Base-by-base conservation (phyloP, 2,888 invertebrate species). In the Brenthis hecate region DNA sequence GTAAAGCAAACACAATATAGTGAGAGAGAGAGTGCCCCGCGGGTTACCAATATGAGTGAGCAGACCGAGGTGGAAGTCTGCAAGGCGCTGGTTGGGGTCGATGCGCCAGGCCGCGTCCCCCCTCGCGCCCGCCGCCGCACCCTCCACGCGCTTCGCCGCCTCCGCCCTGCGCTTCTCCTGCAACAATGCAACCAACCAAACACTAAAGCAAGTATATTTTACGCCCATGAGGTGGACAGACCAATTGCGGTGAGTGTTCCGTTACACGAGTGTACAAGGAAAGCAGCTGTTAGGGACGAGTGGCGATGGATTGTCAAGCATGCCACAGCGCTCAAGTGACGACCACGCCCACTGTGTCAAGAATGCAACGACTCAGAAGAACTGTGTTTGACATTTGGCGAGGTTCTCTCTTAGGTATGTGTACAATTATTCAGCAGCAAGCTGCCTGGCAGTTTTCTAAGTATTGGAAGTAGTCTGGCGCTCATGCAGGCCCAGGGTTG, bases 401-500 rank as follows among this genome's bases (percentile, higher is more conserved):
- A 91, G 85, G 76, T 88, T 85, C 73, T 85, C 84, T 14, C 88
- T 78, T 74, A 91, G 81, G 78, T 88, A 89, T 23, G 57, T 56
- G 83, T 91, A 91, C 14, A 91, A 85, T 72, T 80, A 77, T 74
- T 88, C 85, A 43, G 96, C 95, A 54, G 94, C 95, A 47, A 92
- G 82, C 78, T 95, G 95, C 65, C 95, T 94, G 11, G 96, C 95
- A 71, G 93, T 91, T 81, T 95, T 95, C 82, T 96, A 96, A 66
- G 95, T 95, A 75, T 91, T 91, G 58, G 94, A 93, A 43, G 92
- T 91, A 68, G 94, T 94, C 74, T 83, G 78, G 67, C 95, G 94
- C 75, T 77, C 80, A 79, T 94, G 93, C 55, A 87, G 87, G 32
- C 93, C 93, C 23, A 95, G 88, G 70, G 80, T 76, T 77, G 94